phyloP scores from a whole-genome alignment of 53 echinoderm and acorn worm genomes.

The Temnopleurus reevesii region DNA sequence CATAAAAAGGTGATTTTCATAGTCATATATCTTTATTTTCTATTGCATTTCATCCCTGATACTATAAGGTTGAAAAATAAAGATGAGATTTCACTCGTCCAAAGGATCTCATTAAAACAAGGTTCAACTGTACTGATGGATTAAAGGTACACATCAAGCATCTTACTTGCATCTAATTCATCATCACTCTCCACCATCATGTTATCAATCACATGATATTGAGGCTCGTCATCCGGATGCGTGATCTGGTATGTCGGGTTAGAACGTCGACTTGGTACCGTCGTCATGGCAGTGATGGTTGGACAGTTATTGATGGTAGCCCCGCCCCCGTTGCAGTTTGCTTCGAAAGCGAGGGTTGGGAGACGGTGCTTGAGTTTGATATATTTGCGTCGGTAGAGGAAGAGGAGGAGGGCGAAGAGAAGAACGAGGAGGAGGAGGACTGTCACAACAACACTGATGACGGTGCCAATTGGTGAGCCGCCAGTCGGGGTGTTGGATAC shows the following conservation, averaged over 20 bases:
- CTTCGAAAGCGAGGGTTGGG: constrained; percentile 74
- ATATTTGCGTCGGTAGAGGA: constrained; percentile 95
- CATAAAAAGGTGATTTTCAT: too few relatives aligned
- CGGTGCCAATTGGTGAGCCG: constrained; percentile 59
- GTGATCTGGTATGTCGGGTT: constrained; percentile 99
- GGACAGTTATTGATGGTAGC: constrained; percentile 51
- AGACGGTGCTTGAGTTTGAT: constrained; percentile 88
- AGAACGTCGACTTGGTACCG: constrained; percentile 73
- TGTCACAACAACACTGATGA: constrained; percentile 70
- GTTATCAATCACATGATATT: constrained; percentile 97
- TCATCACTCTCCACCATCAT: constrained; percentile 85
- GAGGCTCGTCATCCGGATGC: constrained; percentile 90
- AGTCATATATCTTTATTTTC: too few relatives aligned
- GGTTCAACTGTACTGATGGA: not conserved
- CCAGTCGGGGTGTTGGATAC: not conserved
- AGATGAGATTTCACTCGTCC: not conserved
- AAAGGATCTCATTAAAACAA: too few relatives aligned
- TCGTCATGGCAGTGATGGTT: constrained; percentile 12
- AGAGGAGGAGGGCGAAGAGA: constrained; percentile 77
- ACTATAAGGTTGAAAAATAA: too few relatives aligned
- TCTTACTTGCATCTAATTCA: constrained; percentile 69
- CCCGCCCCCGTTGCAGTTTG: constrained; percentile 63
- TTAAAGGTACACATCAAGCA: not conserved
- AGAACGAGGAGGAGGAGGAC: constrained; percentile 78
- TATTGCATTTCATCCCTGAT: too few relatives aligned